Evolutionary conservation across 2,113 vertebrate genomes (phyloP).

Genomic region (Limnothrissa miodon): DNA sequence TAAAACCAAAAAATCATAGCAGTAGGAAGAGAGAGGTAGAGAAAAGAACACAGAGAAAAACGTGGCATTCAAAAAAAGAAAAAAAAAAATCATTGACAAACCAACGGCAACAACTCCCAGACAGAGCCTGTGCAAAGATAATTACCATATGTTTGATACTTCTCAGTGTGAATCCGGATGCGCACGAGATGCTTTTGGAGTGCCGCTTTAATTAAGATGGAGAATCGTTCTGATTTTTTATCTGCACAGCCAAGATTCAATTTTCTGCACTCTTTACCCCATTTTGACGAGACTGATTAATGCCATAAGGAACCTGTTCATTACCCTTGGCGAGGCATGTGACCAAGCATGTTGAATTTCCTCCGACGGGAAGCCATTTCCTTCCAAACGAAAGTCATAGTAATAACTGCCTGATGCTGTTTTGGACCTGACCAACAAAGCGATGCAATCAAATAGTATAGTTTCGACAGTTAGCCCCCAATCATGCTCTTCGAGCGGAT

Average conservation of each 20-base stretch:
- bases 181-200: conserved; percentile 56
- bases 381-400: not conserved
- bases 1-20: conserved; percentile 50
- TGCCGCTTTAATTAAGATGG: conserved; percentile 67
- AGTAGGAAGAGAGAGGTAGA: not conserved
- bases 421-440: not conserved
- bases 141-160: conserved; percentile 62
- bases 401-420: not conserved
- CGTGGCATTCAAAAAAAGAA: not conserved
- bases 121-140: conserved; percentile 48
- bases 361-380: conserved; percentile 20
- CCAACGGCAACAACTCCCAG: conserved; percentile 41
- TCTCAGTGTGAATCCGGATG: conserved; percentile 52
- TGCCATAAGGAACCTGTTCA: conserved; percentile 64
- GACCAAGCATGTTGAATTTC: conserved; percentile 41
- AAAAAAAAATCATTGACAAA: conserved; percentile 24
- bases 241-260: conserved; percentile 64
- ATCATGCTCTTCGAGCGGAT: not conserved
- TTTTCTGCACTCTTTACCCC: conserved; percentile 66
- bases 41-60: not conserved
- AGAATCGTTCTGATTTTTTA: conserved; percentile 62
- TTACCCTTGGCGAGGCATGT: conserved; percentile 63
- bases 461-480: no score
- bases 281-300: conserved; percentile 57
- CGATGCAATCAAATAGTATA: not conserved